phyloP scores from a whole-genome alignment of 2,888 invertebrate genomes.

The Corbicula japonica region DNA sequence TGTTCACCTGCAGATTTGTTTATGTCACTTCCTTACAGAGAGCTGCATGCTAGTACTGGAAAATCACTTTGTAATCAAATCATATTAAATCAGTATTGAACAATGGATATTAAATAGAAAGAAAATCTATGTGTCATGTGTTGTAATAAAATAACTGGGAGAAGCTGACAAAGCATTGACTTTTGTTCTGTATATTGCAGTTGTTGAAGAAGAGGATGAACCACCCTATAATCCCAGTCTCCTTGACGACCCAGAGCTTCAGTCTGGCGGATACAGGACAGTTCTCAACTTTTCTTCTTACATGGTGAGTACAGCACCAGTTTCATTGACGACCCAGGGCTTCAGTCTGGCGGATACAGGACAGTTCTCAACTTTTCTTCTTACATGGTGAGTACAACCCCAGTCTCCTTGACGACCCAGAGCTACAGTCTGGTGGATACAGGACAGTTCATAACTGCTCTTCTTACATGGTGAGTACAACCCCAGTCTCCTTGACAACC shows the following conservation, averaged over 20 bases:
- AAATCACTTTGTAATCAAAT: no score
- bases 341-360: slow-evolving; percentile 87
- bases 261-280: slow-evolving; percentile 87
- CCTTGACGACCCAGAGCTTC: slow-evolving; percentile 94
- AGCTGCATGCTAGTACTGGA: no score
- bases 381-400: slow-evolving; percentile 92
- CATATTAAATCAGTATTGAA: no score
- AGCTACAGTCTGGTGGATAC: slow-evolving; percentile 87
- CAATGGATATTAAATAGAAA: no score
- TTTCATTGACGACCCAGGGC: slow-evolving; percentile 95
- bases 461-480: slow-evolving; percentile 88
- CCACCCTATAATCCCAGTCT: slow-evolving; percentile 93
- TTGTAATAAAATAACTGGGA: no score
- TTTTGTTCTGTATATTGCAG: slow-evolving; percentile 51
- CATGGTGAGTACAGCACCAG: no score
- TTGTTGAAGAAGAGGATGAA: slow-evolving; percentile 70
- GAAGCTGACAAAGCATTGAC: no score
- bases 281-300: slow-evolving; percentile 87
- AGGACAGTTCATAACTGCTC: slow-evolving; percentile 87
- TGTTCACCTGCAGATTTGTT: no score
- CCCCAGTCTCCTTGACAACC: no score
- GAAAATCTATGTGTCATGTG: no score
- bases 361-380: slow-evolving; percentile 87
- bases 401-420: slow-evolving; percentile 96
- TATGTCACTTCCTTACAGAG: no score